phyloP scores from a whole-genome alignment of 2,888 invertebrate genomes.

The Andricus quercusramuli region DNA sequence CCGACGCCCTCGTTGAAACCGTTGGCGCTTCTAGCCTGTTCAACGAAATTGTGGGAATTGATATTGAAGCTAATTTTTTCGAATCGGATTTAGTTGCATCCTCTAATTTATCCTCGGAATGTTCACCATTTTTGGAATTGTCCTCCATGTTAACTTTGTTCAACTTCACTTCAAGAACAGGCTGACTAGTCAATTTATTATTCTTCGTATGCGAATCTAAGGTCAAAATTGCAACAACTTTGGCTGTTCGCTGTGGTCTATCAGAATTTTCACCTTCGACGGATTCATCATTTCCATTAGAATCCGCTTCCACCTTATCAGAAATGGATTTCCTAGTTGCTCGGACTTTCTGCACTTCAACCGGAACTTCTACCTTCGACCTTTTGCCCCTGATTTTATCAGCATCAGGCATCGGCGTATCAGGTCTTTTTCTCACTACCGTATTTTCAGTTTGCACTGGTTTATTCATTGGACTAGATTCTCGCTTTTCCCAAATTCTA shows the following conservation, averaged over 20 bases:
- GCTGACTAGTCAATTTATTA: slow-evolving; percentile 39
- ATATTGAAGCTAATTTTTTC: slow-evolving; percentile 13
- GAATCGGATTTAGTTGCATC: background rate
- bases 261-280: slow-evolving; percentile 56
- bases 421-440: slow-evolving; percentile 64
- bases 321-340: background rate
- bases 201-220: slow-evolving; percentile 66
- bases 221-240: slow-evolving; percentile 73
- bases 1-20: slow-evolving; percentile 16
- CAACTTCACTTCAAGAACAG: slow-evolving; percentile 23
- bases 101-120: slow-evolving; percentile 21
- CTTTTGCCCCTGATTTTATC: slow-evolving; percentile 48
- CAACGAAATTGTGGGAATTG: slow-evolving; percentile 9
- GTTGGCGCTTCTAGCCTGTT: slow-evolving; percentile 12
- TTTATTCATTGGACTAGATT: slow-evolving; percentile 5
- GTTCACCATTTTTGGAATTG: slow-evolving; percentile 1
- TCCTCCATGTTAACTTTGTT: slow-evolving; percentile 21
- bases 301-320: slow-evolving; percentile 54
- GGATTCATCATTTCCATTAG: slow-evolving; percentile 60
- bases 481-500: slow-evolving; percentile 45
- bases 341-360: background rate
- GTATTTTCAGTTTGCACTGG: background rate
- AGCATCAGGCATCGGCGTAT: slow-evolving; percentile 68
- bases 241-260: slow-evolving; percentile 74
- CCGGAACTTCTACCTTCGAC: background rate